Evolutionary conservation across 2,888 invertebrate genomes (phyloP).

Genomic region (Arrhopalites spinosus): DNA sequence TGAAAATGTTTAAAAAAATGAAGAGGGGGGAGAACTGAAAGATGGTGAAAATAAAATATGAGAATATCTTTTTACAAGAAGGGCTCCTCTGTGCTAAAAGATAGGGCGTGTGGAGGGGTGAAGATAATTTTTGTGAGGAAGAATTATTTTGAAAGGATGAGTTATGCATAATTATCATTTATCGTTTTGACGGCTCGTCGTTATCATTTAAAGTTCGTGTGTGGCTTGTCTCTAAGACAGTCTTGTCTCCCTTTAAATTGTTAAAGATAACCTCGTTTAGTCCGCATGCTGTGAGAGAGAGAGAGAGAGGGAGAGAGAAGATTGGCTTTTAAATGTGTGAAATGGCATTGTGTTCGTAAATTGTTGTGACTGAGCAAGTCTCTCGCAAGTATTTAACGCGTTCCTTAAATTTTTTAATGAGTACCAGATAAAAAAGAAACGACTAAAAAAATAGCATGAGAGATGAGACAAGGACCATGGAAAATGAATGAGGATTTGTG

Average conservation of each 20-base stretch:
- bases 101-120: constrained; percentile 17
- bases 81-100: not conserved
- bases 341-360: constrained; percentile 14
- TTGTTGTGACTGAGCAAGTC: no score
- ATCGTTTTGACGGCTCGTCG: constrained; percentile 27
- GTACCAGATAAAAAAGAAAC: constrained; percentile 19
- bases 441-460: not conserved
- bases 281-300: not conserved
- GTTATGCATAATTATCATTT: constrained; percentile 28
- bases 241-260: not conserved
- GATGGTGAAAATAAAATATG: not conserved
- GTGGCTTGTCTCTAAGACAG: constrained; percentile 1
- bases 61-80: no score
- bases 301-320: not conserved
- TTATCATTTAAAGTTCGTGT: constrained; percentile 27
- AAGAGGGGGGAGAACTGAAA: not conserved
- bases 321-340: constrained; percentile 26
- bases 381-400: constrained; percentile 7
- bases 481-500: no score
- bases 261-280: not conserved
- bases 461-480: not conserved
- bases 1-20: not conserved
- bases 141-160: constrained; percentile 1
- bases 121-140: constrained; percentile 26
- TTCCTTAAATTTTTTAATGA: constrained; percentile 28